Conservation (phyloP, 2,113 vertebrate genomes). For the Brachyhypopomus gauderio region DNA sequence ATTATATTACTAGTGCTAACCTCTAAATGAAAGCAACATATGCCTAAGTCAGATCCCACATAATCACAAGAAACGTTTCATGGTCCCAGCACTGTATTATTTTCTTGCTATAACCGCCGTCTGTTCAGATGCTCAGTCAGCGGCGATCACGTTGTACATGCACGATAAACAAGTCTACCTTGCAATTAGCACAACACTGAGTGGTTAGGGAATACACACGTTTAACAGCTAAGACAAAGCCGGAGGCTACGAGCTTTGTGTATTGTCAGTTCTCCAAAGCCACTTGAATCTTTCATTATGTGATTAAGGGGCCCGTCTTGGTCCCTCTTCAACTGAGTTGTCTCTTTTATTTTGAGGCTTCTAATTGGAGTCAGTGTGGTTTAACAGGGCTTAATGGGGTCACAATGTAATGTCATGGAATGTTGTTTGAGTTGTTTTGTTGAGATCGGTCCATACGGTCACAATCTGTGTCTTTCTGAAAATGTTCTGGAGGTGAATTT, state of each 20-base stretch:
- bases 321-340: constrained; percentile 54
- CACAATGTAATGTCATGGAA: constrained; percentile 37
- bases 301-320: constrained; percentile 57
- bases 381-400: constrained; percentile 47
- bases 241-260: constrained; percentile 42
- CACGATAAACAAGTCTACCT: constrained; percentile 56
- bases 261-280: constrained; percentile 49
- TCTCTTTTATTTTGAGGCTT: constrained; percentile 50
- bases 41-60: constrained; percentile 32
- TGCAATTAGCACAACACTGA: constrained; percentile 54
- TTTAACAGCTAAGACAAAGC: constrained; percentile 55
- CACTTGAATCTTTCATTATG: constrained; percentile 54
- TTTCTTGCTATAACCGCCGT: constrained; percentile 44
- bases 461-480: constrained; percentile 20
- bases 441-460: constrained; percentile 1
- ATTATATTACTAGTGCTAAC: constrained; percentile 42
- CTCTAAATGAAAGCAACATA: constrained; percentile 47
- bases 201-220: constrained; percentile 51
- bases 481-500: constrained; percentile 29
- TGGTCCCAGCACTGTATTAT: constrained; percentile 42
- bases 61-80: constrained; percentile 49
- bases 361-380: constrained; percentile 52
- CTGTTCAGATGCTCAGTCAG: constrained; percentile 38
- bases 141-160: constrained; percentile 44
- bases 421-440: background rate